phyloP scores from a whole-genome alignment of 2,113 vertebrate genomes.

The Phocoena phocoena region DNA sequence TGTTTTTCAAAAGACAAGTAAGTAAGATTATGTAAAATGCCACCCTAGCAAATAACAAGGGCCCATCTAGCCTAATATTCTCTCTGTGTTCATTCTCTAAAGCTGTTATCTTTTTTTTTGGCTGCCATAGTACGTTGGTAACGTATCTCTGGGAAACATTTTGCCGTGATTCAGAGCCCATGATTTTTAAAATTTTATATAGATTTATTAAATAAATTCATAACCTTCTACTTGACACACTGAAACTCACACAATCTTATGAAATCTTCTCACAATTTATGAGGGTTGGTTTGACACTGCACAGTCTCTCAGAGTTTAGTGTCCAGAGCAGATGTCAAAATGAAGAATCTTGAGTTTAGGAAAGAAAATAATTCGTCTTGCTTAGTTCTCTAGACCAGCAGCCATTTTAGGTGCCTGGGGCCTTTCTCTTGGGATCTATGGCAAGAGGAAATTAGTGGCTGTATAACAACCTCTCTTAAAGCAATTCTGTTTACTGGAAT shows the following conservation, averaged over 20 bases:
- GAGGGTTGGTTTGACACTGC: slow-evolving; percentile 49
- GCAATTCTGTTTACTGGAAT: background rate
- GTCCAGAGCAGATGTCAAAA: slow-evolving; percentile 49
- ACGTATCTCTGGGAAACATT: slow-evolving; percentile 26
- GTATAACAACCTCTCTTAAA: background rate
- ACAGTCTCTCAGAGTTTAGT: background rate
- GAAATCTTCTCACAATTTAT: slow-evolving; percentile 37
- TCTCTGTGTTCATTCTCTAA: slow-evolving; percentile 26
- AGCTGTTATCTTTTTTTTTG: slow-evolving; percentile 12
- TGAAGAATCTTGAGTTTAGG: slow-evolving; percentile 35
- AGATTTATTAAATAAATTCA: slow-evolving; percentile 48
- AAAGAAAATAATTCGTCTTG: slow-evolving; percentile 15
- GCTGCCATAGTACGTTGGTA: background rate
- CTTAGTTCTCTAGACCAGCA: slow-evolving; percentile 7
- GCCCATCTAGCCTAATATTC: background rate
- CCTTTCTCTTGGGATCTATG: slow-evolving; percentile 6
- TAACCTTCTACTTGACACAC: background rate
- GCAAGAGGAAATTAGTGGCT: background rate
- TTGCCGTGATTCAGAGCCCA: background rate
- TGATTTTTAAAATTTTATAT: background rate
- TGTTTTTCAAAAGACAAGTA: slow-evolving; percentile 34
- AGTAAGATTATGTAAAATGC: slow-evolving; percentile 34
- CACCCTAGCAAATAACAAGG: background rate
- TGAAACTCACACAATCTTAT: background rate
- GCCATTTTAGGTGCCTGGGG: background rate